phyloP scores from a whole-genome alignment of 2,888 invertebrate species.

The Drosophila flavopinicola region DNA sequence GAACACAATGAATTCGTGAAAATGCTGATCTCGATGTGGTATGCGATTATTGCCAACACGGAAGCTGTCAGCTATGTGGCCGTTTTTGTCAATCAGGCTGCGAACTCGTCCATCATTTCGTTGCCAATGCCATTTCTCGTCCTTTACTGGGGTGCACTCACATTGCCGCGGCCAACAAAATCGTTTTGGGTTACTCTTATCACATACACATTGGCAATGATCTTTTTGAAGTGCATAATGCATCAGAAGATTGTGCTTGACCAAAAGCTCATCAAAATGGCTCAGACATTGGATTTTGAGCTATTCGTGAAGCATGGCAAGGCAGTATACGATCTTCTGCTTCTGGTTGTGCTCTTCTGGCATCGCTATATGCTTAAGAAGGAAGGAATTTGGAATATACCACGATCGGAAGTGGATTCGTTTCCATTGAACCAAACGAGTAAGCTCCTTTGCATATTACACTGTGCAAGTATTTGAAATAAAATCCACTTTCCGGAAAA shows the following conservation, averaged over 20 bases:
- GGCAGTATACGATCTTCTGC: conserved; percentile 94
- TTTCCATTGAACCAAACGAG: conserved; percentile 14
- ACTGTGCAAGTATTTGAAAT: too few relatives aligned
- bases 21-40: conserved; percentile 77
- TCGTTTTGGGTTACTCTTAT: conserved; percentile 99
- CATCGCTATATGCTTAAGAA: conserved; percentile 89
- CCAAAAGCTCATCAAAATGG: conserved; percentile 90
- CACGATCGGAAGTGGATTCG: conserved; percentile 14
- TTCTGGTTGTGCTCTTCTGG: conserved; percentile 96
- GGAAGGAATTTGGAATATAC: conserved; percentile 64
- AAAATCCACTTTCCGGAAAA: too few relatives aligned
- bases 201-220: conserved; percentile 97
- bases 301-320: conserved; percentile 93
- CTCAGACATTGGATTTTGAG: conserved; percentile 93
- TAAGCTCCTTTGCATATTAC: too few relatives aligned
- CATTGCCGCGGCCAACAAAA: conserved; percentile 97
- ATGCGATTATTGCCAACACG: conserved; percentile 86
- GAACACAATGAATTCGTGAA: conserved; percentile 76
- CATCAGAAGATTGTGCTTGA: conserved; percentile 96
- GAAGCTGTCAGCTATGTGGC: conserved; percentile 97
- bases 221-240: conserved; percentile 97
- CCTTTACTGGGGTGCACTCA: conserved; percentile 98
- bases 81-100: conserved; percentile 95
- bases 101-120: conserved; percentile 95
- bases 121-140: conserved; percentile 97